Percentiles rank a stretch among this genome's conserved stretches.
These are phyloP conservation scores for Eulemur albifrons DNA, from an alignment of 2,797 vertebrate species.

Conservation along the genomic window DNA sequence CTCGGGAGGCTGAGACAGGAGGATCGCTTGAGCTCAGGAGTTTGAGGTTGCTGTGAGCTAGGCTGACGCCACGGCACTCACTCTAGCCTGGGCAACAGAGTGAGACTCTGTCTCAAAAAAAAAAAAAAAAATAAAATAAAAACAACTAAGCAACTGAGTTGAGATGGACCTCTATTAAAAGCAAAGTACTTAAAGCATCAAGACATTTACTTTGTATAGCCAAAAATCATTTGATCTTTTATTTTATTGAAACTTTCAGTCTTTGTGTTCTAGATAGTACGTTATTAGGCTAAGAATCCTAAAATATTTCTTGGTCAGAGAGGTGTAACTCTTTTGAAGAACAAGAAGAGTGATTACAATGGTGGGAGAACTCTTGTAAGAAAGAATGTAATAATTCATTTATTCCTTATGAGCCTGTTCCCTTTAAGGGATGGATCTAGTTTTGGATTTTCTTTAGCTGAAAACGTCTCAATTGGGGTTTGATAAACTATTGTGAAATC, in stretches of 20 bases:
- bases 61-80: too few species aligned
- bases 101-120: too few species aligned
- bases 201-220: not conserved
- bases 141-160: not conserved
- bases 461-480: not conserved
- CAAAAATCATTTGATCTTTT: not conserved
- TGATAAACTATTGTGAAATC: constrained; percentile 5
- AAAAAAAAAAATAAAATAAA: too few species aligned
- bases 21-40: too few species aligned
- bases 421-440: not conserved
- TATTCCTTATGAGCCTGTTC: not conserved
- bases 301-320: not conserved
- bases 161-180: not conserved
- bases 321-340: not conserved
- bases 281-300: not conserved
- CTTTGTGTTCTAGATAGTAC: not conserved
- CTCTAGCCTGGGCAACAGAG: too few species aligned
- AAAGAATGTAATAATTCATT: not conserved
- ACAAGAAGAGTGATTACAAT: not conserved
- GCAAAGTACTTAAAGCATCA: not conserved
- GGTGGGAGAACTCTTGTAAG: not conserved
- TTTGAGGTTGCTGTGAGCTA: too few species aligned
- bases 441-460: constrained; percentile 26
- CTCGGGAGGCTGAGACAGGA: too few species aligned
- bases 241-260: not conserved